phyloP scores from a whole-genome alignment of 2,888 invertebrate genomes.

The Lycaena phlaeas region DNA sequence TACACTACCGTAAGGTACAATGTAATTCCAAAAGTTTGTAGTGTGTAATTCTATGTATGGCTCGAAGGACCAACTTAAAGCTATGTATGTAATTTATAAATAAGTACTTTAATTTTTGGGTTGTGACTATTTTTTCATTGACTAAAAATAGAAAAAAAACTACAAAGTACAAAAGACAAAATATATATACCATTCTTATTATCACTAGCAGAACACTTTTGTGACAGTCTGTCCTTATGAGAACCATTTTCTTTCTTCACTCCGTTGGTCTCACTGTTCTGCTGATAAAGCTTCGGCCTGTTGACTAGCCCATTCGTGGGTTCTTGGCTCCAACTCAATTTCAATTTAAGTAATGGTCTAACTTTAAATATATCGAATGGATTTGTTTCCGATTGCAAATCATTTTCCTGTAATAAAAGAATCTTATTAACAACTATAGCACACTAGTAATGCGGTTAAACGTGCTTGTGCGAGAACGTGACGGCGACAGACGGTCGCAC shows the following conservation, averaged over 20 bases:
- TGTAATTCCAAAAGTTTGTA: no score
- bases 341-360: slow-evolving; percentile 87
- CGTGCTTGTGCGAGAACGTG: no score
- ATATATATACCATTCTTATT: slow-evolving; percentile 41
- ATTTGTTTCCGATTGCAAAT: slow-evolving; percentile 55
- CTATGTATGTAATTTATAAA: no score
- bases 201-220: slow-evolving; percentile 40
- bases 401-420: slow-evolving; percentile 43
- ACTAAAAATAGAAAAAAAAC: no score
- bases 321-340: slow-evolving; percentile 87
- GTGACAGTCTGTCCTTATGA: slow-evolving; percentile 42
- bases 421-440: not conserved
- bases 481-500: no score
- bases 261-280: slow-evolving; percentile 43
- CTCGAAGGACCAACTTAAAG: no score
- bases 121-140: no score
- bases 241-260: slow-evolving; percentile 41
- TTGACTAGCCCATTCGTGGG: slow-evolving; percentile 78
- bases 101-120: no score
- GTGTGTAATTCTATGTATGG: no score
- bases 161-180: no score
- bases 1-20: no score
- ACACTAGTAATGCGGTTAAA: no score
- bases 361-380: slow-evolving; percentile 85
- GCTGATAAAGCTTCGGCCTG: slow-evolving; percentile 74